Evolutionary conservation across 2,888 invertebrate genomes (phyloP), one percentile per base, ranked within the genome.

Genomic region (Unio delphinus): DNA sequence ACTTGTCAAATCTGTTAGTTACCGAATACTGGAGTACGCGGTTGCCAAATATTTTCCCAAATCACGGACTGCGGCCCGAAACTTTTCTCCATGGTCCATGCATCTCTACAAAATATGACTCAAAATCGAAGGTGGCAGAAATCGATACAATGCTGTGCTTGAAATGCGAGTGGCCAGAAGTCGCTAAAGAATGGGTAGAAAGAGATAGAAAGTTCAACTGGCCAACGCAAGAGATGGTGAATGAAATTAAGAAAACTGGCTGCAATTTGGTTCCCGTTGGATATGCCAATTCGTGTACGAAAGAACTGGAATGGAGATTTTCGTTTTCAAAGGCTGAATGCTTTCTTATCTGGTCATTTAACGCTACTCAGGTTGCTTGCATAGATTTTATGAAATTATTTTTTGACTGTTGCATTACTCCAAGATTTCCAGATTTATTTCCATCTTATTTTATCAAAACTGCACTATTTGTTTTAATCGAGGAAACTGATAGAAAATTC

Each of bases 391-490:
- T 67, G 66, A 67, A 67, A 30, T 8, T 45, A 18, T 67, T 67
- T 20, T 67, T 67, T 26, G n/a, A 60, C 23, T 8, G 8, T 23
- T 45, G 20, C 17, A 67, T 67, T 15, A 55, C 60, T 11, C 28
- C 61, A 17, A 60, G 23, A 55, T 67, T 67, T 67, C 60, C 60
- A 28, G 61, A 67, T 20, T 54, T 61, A 23, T 61, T 67, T 26
- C 61, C 66, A 26, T 60, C 66, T 3, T 67, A 61, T 60, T 67
- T 67, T 20, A 67, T 67, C 17, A 67, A 67, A 61, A 61, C 61
- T 18, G 26, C 54, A 1, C 61, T 67, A 56, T 26, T 67, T 55
- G 61, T 61, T 61, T 8, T 67, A 18, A 23, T 67, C 20, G 66
- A 67, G n/a, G 55, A 60, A 60, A 54, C 66, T 5, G 55, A 59